These are phyloP conservation scores for Chitala chitala DNA, from an alignment of 2,113 vertebrate genomes.

Conservation along the genomic window DNA sequence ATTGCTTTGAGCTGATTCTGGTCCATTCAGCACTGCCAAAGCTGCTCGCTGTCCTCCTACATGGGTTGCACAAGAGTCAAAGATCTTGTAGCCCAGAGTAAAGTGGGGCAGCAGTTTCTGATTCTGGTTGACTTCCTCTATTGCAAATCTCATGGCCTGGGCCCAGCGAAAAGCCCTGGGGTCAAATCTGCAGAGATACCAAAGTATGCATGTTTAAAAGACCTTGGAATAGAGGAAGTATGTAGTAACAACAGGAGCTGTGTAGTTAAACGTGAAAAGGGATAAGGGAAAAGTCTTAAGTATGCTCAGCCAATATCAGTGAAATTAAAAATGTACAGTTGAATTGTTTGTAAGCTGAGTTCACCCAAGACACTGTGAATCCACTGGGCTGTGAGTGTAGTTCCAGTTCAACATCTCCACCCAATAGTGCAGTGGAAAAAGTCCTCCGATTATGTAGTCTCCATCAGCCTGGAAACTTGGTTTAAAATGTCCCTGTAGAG, in stretches of 20 bases:
- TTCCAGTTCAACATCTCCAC: slow-evolving; percentile 55
- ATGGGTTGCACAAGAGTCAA: slow-evolving; percentile 64
- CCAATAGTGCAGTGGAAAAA: slow-evolving; percentile 55
- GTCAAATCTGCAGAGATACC: slow-evolving; percentile 53
- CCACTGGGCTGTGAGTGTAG: slow-evolving; percentile 46
- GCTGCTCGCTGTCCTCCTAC: slow-evolving; percentile 58
- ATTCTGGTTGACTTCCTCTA: slow-evolving; percentile 63
- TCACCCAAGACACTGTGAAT: slow-evolving; percentile 61
- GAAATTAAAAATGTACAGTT: not conserved
- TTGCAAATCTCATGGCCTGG: slow-evolving; percentile 60
- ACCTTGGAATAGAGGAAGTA: not conserved
- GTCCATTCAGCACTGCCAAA: too few relatives aligned
- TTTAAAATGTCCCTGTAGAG: slow-evolving; percentile 34
- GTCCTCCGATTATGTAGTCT: slow-evolving; percentile 48
- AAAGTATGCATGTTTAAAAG: not conserved
- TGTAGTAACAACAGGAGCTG: not conserved
- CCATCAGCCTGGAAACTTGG: slow-evolving; percentile 45
- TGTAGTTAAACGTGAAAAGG: not conserved
- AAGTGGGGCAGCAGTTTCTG: slow-evolving; percentile 48
- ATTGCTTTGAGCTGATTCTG: slow-evolving; percentile 31
- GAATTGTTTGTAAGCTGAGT: slow-evolving; percentile 1
- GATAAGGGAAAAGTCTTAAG: not conserved
- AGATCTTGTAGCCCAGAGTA: slow-evolving; percentile 62
- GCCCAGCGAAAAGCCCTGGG: slow-evolving; percentile 63
- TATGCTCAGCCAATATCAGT: not conserved